Conservation (phyloP, 2,113 vertebrate species). For the Gadus macrocephalus region DNA sequence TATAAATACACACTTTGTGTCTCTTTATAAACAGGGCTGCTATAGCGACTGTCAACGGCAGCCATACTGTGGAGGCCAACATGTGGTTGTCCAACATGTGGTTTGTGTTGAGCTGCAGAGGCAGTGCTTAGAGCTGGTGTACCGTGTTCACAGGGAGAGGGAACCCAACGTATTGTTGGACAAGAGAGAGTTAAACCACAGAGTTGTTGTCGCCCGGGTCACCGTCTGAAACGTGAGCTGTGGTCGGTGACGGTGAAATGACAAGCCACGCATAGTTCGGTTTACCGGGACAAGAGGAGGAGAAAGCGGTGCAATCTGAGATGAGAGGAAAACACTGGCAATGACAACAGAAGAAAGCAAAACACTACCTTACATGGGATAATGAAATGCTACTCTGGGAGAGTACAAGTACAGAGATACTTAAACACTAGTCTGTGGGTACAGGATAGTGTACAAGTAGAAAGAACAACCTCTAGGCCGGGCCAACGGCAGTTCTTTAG, state of each 20-base stretch:
- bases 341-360: conserved; percentile 9
- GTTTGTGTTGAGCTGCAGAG: conserved; percentile 15
- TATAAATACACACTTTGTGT: conserved; percentile 20
- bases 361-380: conserved; percentile 28
- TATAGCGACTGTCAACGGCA: conserved; percentile 6
- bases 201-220: not conserved
- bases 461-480: no score
- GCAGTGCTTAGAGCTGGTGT: not conserved
- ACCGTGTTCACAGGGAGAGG: not conserved
- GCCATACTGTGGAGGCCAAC: not conserved
- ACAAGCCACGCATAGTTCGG: conserved; percentile 32
- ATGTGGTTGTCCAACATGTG: conserved; percentile 12
- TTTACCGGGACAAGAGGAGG: conserved; percentile 5
- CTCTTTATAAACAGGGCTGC: conserved; percentile 5
- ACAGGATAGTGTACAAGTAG: no score
- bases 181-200: not conserved
- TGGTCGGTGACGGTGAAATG: conserved; percentile 32
- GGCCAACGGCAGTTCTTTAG: no score
- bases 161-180: not conserved
- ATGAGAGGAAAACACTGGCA: conserved; percentile 40
- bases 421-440: no score
- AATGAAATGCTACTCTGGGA: not conserved
- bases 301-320: conserved; percentile 20
- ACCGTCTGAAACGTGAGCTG: conserved; percentile 24
- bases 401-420: conserved; percentile 12